Base-by-base conservation (phyloP, 2,797 vertebrate genomes). In the Anguilla pacifica region DNA sequence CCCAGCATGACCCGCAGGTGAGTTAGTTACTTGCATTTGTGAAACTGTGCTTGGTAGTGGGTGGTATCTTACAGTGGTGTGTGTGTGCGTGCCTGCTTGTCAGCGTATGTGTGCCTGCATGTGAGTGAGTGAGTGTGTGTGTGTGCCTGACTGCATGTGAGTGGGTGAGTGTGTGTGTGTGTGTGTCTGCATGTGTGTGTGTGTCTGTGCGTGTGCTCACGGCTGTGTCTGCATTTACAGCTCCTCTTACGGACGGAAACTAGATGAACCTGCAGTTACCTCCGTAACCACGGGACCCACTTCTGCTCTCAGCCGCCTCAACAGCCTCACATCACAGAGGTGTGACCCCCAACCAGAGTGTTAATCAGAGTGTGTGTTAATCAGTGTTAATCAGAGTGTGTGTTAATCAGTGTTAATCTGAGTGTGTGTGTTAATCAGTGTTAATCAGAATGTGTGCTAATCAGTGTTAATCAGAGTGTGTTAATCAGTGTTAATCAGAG, bases 161-260 rank as follows among this genome's bases (percentile, higher is more conserved):
- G 39, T 39, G 39, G 89, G 89, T 89, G 86, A 90, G 79, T n/a
- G 46, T 83, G 22, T n/a, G 22, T n/a, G 22, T n/a, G 55, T 28
- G 7, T 70, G 25, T 86, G 53, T 86, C 15, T 84, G n/a, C 55
- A 9, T 88, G 61, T 64, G 61, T 9, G 22, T 22, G 19, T n/a
- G 2, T 64, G 25, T 22, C 6, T 5, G 19, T 64, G 61, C 7
- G 19, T 9, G 61, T 59, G 31, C 82, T 72, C 13, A 57, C 35
- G 70, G 46, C 25, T 87, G 25, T 85, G 53, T 87, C 35, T 86
- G n/a, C 55, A 13, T 88, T 89, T 91, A 53, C 74, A 97, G 96
- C 94, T 96, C 96, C 86, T 96, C 96, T 90, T 97, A 96, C 89
- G 96, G 95, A 94, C 95, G 93, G 92, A 96, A 95, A 94, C 95